phyloP scores from a whole-genome alignment of 1,140 invertebrate genomes.

The Chironomus striatipennis region DNA sequence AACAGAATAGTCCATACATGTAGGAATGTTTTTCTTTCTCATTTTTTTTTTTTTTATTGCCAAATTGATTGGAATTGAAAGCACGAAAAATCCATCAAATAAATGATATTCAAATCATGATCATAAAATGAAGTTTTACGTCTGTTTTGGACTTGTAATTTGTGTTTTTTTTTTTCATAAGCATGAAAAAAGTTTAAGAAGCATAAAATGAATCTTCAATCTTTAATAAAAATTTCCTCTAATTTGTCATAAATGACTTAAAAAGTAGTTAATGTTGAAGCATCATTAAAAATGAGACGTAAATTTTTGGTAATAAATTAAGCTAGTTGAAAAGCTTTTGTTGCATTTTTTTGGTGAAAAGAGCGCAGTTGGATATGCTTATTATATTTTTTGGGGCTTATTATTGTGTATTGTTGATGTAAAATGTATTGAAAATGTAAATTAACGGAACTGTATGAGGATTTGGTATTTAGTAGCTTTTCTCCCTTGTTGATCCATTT shows the following conservation, averaged over 20 bases:
- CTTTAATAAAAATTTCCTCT: not conserved
- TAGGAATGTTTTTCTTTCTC: too few species aligned
- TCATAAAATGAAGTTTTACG: not conserved
- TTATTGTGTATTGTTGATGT: too few species aligned
- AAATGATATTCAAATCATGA: not conserved
- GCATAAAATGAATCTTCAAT: not conserved
- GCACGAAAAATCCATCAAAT: constrained; percentile 12
- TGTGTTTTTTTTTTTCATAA: not conserved
- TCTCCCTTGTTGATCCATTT: too few species aligned
- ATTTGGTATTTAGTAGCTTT: too few species aligned
- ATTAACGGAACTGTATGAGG: too few species aligned
- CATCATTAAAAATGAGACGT: not conserved
- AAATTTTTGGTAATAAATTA: not conserved
- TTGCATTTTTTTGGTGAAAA: too few species aligned
- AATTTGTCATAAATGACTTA: constrained; percentile 9
- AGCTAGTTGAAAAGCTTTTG: too few species aligned
- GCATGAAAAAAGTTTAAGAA: not conserved
- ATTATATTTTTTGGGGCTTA: too few species aligned
- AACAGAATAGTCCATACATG: not conserved
- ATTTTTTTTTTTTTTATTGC: not conserved
- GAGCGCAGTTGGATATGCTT: too few species aligned
- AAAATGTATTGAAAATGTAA: too few species aligned
- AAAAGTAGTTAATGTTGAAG: not conserved
- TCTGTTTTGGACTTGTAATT: too few species aligned
- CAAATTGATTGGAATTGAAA: not conserved